A percentile compares a stretch with the other conserved stretches of the same genome.
Conservation (phyloP, 2,113 vertebrate genomes). For the Raja brachyura region DNA sequence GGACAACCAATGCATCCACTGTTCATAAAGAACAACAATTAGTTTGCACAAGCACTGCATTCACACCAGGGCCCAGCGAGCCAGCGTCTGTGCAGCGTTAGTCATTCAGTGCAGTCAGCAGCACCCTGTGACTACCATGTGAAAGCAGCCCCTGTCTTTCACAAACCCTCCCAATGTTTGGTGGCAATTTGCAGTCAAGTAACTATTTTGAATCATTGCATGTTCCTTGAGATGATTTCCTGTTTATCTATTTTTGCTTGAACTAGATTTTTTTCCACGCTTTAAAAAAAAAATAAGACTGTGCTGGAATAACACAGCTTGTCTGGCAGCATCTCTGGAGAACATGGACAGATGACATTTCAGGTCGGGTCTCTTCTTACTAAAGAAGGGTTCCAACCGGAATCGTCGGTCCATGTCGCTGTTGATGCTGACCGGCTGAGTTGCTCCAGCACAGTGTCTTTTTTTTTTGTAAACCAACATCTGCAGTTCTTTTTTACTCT, state of each 20-base stretch:
- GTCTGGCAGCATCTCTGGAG: too few relatives aligned
- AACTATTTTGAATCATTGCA: slow-evolving; percentile 11
- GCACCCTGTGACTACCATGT: slow-evolving; percentile 14
- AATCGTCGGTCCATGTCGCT: too few relatives aligned
- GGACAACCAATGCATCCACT: background rate
- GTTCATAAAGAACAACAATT: slow-evolving; percentile 1
- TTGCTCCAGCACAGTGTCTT: too few relatives aligned
- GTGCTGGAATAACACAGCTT: too few relatives aligned
- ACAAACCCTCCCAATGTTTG: background rate
- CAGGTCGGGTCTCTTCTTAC: too few relatives aligned
- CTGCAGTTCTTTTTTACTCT: background rate
- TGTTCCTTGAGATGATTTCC: background rate
- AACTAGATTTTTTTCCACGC: background rate
- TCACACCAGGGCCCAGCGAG: background rate
- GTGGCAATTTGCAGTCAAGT: background rate
- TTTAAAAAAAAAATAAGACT: too few relatives aligned
- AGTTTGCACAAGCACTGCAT: slow-evolving; percentile 5
- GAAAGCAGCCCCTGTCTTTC: slow-evolving; percentile 25
- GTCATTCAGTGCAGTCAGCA: background rate
- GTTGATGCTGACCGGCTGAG: too few relatives aligned
- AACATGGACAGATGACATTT: too few relatives aligned
- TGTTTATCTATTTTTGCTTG: slow-evolving; percentile 15
- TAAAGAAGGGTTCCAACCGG: too few relatives aligned
- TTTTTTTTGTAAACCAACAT: too few relatives aligned
- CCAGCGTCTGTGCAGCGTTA: background rate